Evolutionary conservation across 2,113 vertebrate species (phyloP).

Genomic region (Trematomus loennbergii): DNA sequence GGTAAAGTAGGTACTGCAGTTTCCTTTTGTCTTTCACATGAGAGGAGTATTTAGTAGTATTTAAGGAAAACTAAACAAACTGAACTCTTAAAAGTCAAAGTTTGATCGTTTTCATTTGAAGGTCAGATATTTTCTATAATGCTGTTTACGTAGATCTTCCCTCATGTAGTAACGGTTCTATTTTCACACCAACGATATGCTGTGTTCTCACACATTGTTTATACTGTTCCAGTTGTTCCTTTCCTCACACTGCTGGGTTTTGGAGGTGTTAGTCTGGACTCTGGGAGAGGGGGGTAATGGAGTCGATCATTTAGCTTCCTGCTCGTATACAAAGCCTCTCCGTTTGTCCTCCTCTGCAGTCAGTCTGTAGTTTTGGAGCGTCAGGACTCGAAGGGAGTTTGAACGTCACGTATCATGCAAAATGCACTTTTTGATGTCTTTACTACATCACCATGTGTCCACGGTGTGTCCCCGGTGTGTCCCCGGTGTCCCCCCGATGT

Average conservation of each 20-base stretch:
- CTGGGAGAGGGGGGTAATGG: too few species aligned
- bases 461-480: too few species aligned
- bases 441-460: too few species aligned
- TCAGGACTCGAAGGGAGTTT: conserved; percentile 51
- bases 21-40: neutral
- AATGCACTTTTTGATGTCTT: too few species aligned
- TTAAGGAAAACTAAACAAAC: neutral
- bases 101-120: conserved; percentile 13
- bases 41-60: neutral
- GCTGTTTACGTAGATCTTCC: neutral
- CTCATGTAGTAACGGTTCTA: neutral
- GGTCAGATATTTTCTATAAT: conserved; percentile 23
- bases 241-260: conserved; percentile 25
- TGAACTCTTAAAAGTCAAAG: neutral
- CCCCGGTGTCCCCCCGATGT: too few species aligned
- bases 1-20: neutral
- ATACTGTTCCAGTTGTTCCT: conserved; percentile 9
- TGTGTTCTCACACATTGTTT: conserved; percentile 8
- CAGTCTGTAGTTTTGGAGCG: conserved; percentile 71
- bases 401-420: too few species aligned
- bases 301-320: too few species aligned
- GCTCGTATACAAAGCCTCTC: too few species aligned
- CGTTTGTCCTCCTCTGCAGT: conserved; percentile 27
- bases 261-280: too few species aligned
- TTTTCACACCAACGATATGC: conserved; percentile 29